These are phyloP conservation scores for Megaceryle alcyon DNA, from an alignment of 2,797 vertebrate genomes.

Conservation along the genomic window DNA sequence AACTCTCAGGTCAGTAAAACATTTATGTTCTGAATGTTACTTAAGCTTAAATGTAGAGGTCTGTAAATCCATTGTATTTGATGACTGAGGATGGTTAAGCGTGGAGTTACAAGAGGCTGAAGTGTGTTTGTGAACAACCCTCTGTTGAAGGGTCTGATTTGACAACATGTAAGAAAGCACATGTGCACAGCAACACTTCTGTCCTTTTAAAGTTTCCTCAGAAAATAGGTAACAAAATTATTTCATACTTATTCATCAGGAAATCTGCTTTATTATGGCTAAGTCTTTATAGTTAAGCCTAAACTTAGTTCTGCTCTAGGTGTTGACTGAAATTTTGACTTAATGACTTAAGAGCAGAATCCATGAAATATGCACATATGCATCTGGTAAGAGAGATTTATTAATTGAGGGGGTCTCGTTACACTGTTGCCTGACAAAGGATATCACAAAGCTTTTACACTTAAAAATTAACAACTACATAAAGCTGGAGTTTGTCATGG, in stretches of 20 bases:
- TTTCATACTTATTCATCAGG: background rate
- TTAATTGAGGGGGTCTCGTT: background rate
- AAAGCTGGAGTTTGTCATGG: constrained; percentile 7
- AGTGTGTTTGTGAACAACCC: background rate
- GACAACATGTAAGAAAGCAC: background rate
- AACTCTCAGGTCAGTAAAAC: background rate
- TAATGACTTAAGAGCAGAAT: background rate
- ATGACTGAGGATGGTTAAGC: background rate
- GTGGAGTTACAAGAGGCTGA: background rate
- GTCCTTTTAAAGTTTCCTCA: background rate
- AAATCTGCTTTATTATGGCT: background rate
- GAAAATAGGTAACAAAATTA: background rate
- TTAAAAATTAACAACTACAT: background rate
- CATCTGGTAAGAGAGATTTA: background rate
- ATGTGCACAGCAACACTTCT: background rate
- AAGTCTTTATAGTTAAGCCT: background rate
- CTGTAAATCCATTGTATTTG: background rate
- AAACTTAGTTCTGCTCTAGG: background rate
- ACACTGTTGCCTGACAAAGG: background rate
- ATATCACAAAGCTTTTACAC: background rate
- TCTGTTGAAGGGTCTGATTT: background rate
- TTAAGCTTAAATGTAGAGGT: background rate
- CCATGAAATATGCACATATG: background rate
- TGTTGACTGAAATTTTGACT: background rate
- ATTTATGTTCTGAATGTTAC: background rate